Evolutionary conservation across 2,113 vertebrate species (phyloP).

Genomic region (Tenebrosternarchus preto): DNA sequence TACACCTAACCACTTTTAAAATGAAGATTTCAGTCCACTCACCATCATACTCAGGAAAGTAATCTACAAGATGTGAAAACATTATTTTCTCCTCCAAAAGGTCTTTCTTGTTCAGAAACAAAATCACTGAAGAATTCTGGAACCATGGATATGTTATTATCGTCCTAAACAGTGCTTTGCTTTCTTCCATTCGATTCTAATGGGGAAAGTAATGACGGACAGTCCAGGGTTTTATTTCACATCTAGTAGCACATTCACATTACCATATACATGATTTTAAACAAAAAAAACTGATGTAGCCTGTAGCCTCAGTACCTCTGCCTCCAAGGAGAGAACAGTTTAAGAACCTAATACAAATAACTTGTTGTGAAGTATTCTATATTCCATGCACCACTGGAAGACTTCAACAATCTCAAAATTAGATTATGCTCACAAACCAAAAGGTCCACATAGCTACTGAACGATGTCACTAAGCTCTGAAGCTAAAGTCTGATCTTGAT

Average conservation of each 20-base stretch:
- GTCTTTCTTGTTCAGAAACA: constrained; percentile 90
- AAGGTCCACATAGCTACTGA: no score
- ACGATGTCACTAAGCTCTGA: not conserved
- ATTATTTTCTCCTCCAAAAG: constrained; percentile 88
- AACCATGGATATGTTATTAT: constrained; percentile 89
- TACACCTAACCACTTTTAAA: not conserved
- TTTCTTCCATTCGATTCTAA: constrained; percentile 90
- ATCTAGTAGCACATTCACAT: not conserved
- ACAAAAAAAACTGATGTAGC: not conserved
- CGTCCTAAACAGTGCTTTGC: constrained; percentile 87
- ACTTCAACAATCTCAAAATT: no score
- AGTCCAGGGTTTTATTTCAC: not conserved
- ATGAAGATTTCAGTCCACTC: constrained; percentile 50
- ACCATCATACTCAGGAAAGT: constrained; percentile 87
- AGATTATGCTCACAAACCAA: no score
- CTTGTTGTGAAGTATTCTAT: no score
- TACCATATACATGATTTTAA: not conserved
- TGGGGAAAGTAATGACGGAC: not conserved
- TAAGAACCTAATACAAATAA: no score
- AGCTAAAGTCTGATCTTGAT: not conserved
- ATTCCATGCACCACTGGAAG: no score
- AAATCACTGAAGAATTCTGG: constrained; percentile 82
- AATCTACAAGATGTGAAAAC: constrained; percentile 86
- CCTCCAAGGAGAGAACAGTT: no score
- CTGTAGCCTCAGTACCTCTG: no score